Evolutionary conservation across 2,113 vertebrate species (phyloP).

Genomic region (Corythoichthys haematopterus): DNA sequence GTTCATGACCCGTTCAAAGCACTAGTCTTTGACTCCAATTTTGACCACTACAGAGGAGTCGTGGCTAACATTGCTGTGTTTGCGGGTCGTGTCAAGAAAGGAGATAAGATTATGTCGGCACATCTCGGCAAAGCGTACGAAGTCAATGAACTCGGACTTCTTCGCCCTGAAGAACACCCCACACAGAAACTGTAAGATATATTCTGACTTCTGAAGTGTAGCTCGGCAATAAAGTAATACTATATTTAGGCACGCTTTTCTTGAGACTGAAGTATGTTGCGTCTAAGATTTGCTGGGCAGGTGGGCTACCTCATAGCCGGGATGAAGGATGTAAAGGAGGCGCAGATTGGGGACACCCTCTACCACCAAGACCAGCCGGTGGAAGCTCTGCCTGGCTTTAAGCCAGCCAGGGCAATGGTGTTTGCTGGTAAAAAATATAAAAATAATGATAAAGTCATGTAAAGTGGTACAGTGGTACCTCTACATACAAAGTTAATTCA

Average conservation of each 20-base stretch:
- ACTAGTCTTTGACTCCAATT: slow-evolving; percentile 92
- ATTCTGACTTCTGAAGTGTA: neutral
- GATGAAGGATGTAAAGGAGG: slow-evolving; percentile 97
- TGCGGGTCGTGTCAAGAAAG: slow-evolving; percentile 82
- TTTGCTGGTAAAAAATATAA: slow-evolving; percentile 82
- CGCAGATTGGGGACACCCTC: slow-evolving; percentile 95
- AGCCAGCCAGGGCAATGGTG: slow-evolving; percentile 94
- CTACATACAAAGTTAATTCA: no score
- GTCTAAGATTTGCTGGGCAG: slow-evolving; percentile 87
- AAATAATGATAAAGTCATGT: neutral
- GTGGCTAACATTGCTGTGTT: slow-evolving; percentile 86
- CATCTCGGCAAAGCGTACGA: slow-evolving; percentile 85
- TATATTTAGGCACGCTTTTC: neutral
- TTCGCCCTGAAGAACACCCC: slow-evolving; percentile 82
- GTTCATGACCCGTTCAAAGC: slow-evolving; percentile 79
- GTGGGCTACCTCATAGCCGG: slow-evolving; percentile 93
- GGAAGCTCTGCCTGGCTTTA: slow-evolving; percentile 89
- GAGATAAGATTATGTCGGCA: slow-evolving; percentile 81
- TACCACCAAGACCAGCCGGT: slow-evolving; percentile 84
- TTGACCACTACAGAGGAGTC: slow-evolving; percentile 91
- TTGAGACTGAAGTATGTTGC: neutral
- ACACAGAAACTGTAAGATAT: slow-evolving; percentile 77
- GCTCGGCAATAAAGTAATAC: neutral
- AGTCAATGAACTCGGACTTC: slow-evolving; percentile 87
- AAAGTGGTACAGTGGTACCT: neutral